These are phyloP conservation scores for Muscicapa striata DNA, from an alignment of 2,797 vertebrate genomes.

Conservation along the genomic window DNA sequence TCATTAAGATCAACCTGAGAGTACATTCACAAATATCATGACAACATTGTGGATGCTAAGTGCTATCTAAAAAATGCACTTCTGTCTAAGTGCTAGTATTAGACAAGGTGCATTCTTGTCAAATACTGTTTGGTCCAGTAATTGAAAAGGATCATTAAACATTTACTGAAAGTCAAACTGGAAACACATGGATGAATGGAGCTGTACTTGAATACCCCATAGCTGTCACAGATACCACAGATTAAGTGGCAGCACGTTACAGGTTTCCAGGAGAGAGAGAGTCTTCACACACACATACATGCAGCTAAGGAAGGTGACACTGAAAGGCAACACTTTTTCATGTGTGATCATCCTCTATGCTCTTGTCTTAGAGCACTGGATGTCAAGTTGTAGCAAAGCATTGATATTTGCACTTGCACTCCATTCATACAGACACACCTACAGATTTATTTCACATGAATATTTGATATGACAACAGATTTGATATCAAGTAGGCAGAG, in stretches of 20 bases:
- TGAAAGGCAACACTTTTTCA: background rate
- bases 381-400: background rate
- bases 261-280: background rate
- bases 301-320: background rate
- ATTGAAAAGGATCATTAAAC: slow-evolving; percentile 78
- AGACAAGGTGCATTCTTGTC: slow-evolving; percentile 72
- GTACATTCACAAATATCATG: slow-evolving; percentile 69
- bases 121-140: slow-evolving; percentile 70
- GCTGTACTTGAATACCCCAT: slow-evolving; percentile 14
- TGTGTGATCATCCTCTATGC: background rate
- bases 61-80: slow-evolving; percentile 74
- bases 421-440: slow-evolving; percentile 44
- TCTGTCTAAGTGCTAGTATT: slow-evolving; percentile 77
- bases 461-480: slow-evolving; percentile 67
- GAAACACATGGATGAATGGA: slow-evolving; percentile 57
- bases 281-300: background rate
- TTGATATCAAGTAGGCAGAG: slow-evolving; percentile 50
- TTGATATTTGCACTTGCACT: background rate
- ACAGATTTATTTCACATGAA: slow-evolving; percentile 55
- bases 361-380: background rate
- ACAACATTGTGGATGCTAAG: slow-evolving; percentile 71
- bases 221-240: slow-evolving; percentile 12
- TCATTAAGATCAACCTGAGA: slow-evolving; percentile 74
- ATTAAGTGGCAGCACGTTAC: background rate
- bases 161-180: slow-evolving; percentile 75